Evolutionary conservation across 2,113 vertebrate species (phyloP).

Genomic region (Antigone vipio): DNA sequence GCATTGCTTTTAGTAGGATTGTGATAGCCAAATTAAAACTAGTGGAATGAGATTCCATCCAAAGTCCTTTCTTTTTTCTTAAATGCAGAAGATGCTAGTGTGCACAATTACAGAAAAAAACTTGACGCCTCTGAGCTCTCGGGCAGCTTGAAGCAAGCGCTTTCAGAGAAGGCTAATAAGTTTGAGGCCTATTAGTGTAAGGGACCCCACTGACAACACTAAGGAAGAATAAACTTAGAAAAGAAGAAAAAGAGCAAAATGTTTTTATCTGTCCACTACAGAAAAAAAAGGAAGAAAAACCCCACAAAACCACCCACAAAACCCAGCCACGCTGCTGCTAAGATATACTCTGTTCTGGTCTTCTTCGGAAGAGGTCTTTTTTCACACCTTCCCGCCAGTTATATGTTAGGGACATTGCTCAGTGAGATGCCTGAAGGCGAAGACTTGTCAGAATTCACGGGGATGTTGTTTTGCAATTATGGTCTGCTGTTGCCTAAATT

Average conservation of each 20-base stretch:
- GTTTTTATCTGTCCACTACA: neutral
- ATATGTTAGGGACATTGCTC: neutral
- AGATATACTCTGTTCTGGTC: neutral
- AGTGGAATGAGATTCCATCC: neutral
- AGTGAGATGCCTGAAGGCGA: neutral
- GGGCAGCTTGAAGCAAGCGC: neutral
- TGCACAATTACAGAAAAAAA: neutral
- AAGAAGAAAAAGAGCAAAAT: neutral
- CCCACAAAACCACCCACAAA: accelerated
- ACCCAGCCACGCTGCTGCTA: accelerated
- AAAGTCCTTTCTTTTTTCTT: neutral
- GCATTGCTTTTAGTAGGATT: neutral
- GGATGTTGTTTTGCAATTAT: neutral
- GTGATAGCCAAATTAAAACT: neutral
- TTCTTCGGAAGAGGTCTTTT: neutral
- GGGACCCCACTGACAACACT: neutral
- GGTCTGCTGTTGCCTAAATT: neutral
- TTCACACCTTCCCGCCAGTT: neutral
- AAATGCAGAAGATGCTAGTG: neutral
- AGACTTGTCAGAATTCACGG: neutral
- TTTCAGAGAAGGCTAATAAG: neutral
- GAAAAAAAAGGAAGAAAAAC: no score
- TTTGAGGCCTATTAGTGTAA: neutral
- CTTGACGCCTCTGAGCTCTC: neutral
- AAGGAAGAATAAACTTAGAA: neutral